Conservation (phyloP, 2,888 invertebrate species). For the Scaptomyza parva region DNA sequence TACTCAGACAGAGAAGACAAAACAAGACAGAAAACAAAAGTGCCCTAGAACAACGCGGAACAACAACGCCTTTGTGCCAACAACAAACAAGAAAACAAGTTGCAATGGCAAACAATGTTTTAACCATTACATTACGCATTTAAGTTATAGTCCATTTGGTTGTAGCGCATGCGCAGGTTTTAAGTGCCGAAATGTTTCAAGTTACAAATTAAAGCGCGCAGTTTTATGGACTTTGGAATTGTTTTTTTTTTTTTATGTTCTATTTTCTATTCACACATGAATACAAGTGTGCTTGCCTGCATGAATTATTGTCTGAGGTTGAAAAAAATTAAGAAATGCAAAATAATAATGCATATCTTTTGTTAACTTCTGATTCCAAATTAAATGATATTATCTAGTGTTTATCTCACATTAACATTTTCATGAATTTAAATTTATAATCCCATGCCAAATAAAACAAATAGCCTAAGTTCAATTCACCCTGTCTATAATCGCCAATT, state of each 20-base stretch:
- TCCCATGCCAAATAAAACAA: conserved; percentile 11
- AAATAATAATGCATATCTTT: not conserved
- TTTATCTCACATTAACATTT: conserved; percentile 6
- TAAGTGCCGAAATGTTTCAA: conserved; percentile 21
- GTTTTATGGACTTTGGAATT: conserved; percentile 75
- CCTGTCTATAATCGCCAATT: conserved; percentile 19
- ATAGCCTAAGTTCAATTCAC: not conserved
- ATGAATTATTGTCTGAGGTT: conserved; percentile 19
- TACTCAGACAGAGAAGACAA: conserved; percentile 33
- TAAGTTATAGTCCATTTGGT: not conserved
- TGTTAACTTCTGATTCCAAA: not conserved
- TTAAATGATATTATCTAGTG: conserved; percentile 1
- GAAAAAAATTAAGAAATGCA: conserved; percentile 29
- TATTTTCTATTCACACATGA: too few species aligned
- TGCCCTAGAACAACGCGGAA: conserved; percentile 36
- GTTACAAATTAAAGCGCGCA: conserved; percentile 51
- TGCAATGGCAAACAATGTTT: too few species aligned
- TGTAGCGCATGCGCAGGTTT: conserved; percentile 55
- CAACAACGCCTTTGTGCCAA: conserved; percentile 22
- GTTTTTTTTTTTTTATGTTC: conserved; percentile 55
- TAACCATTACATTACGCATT: not conserved
- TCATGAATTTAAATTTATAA: conserved; percentile 11
- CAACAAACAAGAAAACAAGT: conserved; percentile 30
- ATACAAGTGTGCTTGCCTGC: too few species aligned
- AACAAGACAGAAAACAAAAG: conserved; percentile 29